Conservation (phyloP, 2,113 vertebrate genomes). For the Parotia lawesii region DNA sequence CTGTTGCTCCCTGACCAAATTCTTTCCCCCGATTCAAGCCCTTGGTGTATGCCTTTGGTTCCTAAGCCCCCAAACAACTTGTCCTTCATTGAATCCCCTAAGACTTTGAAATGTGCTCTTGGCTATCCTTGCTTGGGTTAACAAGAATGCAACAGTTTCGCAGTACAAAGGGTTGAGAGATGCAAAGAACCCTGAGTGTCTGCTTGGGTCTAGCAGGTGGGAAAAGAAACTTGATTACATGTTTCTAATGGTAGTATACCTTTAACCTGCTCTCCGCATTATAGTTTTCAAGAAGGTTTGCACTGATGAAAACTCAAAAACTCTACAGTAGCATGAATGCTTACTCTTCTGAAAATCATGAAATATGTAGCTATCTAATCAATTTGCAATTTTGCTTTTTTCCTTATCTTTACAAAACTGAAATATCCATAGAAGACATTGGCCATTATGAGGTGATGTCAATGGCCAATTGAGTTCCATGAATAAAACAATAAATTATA, state of each 20-base stretch:
- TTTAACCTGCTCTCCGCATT: not conserved
- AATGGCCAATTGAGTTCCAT: not conserved
- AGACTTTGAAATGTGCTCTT: not conserved
- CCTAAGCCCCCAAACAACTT: not conserved
- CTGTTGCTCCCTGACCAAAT: not conserved
- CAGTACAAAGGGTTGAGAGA: not conserved
- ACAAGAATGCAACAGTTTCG: not conserved
- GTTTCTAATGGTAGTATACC: not conserved
- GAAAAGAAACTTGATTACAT: not conserved
- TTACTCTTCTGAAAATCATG: not conserved
- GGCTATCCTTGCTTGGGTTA: not conserved
- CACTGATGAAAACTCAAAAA: not conserved
- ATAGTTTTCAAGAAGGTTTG: not conserved
- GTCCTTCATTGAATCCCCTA: not conserved
- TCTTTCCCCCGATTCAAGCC: not conserved
- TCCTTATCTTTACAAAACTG: not conserved
- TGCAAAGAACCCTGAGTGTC: not conserved
- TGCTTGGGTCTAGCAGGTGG: not conserved
- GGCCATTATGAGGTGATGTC: not conserved
- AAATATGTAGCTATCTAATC: not conserved
- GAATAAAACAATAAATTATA: not conserved
- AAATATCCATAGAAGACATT: not conserved
- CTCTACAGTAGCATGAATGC: not conserved
- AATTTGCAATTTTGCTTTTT: not conserved
- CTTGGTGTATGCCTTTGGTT: not conserved